phyloP scores from a whole-genome alignment of 2,113 vertebrate genomes.

The Microtus richardsoni region DNA sequence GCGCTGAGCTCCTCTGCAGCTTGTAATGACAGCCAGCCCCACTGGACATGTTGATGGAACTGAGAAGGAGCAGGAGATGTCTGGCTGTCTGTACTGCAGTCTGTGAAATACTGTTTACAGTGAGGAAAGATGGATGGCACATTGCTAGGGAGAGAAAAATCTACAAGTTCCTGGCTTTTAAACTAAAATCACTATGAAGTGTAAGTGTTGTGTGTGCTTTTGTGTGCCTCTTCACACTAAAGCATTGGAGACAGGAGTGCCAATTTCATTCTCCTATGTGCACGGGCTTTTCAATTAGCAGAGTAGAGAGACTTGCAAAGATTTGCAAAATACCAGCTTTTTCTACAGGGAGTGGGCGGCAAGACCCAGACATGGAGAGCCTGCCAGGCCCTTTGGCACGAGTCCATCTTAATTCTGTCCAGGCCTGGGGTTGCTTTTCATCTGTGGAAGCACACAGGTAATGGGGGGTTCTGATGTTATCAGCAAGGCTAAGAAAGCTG shows the following conservation, averaged over 20 bases:
- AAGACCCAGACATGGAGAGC: background rate
- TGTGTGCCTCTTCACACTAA: constrained; percentile 26
- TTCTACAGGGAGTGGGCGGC: background rate
- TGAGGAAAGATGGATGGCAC: background rate
- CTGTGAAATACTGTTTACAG: constrained; percentile 70
- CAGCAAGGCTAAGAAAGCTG: constrained; percentile 64
- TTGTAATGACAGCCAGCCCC: constrained; percentile 14
- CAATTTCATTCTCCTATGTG: background rate
- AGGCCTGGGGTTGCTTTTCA: constrained; percentile 67
- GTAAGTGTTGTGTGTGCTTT: constrained; percentile 11
- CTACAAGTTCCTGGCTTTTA: constrained; percentile 67
- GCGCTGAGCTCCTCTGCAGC: background rate
- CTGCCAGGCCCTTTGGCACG: constrained; percentile 45
- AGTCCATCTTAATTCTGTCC: constrained; percentile 66
- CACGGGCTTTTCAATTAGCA: constrained; percentile 48
- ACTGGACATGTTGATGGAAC: background rate
- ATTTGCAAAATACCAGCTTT: constrained; percentile 58
- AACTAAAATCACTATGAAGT: constrained; percentile 48
- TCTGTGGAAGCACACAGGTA: constrained; percentile 63
- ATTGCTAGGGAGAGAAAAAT: background rate
- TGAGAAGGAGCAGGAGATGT: constrained; percentile 52
- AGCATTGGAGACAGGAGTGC: constrained; percentile 31
- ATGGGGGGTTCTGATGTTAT: constrained; percentile 66
- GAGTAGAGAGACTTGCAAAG: constrained; percentile 54
- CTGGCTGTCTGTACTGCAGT: constrained; percentile 49